phyloP scores from a whole-genome alignment of 2,797 vertebrate genomes.

The Pampus argenteus region DNA sequence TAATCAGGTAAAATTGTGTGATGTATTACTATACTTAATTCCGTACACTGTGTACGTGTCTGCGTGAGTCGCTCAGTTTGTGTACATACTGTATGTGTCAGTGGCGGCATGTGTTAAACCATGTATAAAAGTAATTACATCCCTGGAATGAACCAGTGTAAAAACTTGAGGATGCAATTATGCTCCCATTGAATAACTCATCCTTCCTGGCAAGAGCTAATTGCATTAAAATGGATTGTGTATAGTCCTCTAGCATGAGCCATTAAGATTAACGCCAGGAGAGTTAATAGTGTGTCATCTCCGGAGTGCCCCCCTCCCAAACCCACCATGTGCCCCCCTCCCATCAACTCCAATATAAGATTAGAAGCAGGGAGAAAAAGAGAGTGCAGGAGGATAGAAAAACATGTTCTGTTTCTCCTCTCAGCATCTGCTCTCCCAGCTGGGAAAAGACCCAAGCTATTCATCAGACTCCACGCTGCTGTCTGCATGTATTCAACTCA shows the following conservation, averaged over 20 bases:
- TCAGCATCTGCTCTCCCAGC: conserved; percentile 85
- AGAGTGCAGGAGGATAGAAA: conserved; percentile 68
- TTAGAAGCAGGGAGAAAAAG: conserved; percentile 70
- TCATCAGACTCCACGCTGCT: conserved; percentile 80
- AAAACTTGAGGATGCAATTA: conserved; percentile 86
- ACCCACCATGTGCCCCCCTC: background rate
- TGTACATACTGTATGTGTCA: conserved; percentile 68
- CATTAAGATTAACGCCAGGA: conserved; percentile 84
- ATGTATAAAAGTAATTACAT: conserved; percentile 86
- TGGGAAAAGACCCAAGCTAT: conserved; percentile 81
- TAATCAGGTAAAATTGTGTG: conserved; percentile 69
- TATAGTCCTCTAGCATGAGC: conserved; percentile 79
- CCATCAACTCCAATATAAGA: conserved; percentile 78
- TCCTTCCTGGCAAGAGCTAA: conserved; percentile 85
- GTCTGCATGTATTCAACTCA: conserved; percentile 81
- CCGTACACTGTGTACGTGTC: conserved; percentile 46
- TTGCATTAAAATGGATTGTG: conserved; percentile 87
- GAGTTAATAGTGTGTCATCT: conserved; percentile 85
- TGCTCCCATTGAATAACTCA: conserved; percentile 85
- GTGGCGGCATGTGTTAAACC: conserved; percentile 75
- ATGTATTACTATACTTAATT: conserved; percentile 70
- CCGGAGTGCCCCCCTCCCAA: conserved; percentile 29
- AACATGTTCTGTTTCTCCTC: conserved; percentile 69
- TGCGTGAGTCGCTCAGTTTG: conserved; percentile 46
- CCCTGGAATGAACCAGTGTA: conserved; percentile 79